Base-by-base conservation (phyloP, 2,797 vertebrate genomes). In the Diplodus puntazzo region DNA sequence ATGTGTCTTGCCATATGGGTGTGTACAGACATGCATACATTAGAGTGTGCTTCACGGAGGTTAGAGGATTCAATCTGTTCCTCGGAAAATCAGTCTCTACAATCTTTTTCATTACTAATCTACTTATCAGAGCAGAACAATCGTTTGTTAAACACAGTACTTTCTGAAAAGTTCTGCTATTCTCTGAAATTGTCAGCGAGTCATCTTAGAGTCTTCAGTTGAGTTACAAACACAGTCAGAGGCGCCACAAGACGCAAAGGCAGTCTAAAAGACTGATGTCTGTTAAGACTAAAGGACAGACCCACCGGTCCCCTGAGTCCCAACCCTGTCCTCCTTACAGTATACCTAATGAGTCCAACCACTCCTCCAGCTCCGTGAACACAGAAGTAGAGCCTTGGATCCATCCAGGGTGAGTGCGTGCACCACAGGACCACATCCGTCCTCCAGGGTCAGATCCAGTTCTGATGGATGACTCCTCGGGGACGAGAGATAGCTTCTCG, bases 391-490 rank as follows among this genome's bases (percentile, higher is more conserved):
- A 82, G 80, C 86, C 83, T 83, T 86, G 83, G 79, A 77, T 87
- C 55, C 68, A 77, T 83, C 79, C 86, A 66, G 79, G 76, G 65
- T 74, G 81, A 84, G 73, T 16, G 59, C 17, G 48, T 49, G 66
- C 83, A 79, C 78, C 77, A 61, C 64, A 69, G 80, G 84, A 84
- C 80, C 73, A 65, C 71, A 73, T 80, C 65, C 20, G 48, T 87
- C 83, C 88, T 91, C 87, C 85, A 84, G 89, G 91, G 90, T 92
- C 90, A 89, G 80, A 84, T 77, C 66, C 66, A 43, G 21, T 54
- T 77, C 55, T 92, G 90, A 94, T 91, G 79, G 82, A 94, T 93
- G 89, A 85, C 87, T 90, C 89, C 82, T 81, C 46, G 1, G 84
- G 81, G 83, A 82, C 57, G 20, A 34, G 69, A 79, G 60, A 84